phyloP scores from a whole-genome alignment of 1,140 invertebrate genomes.

The Drosophila sp. region DNA sequence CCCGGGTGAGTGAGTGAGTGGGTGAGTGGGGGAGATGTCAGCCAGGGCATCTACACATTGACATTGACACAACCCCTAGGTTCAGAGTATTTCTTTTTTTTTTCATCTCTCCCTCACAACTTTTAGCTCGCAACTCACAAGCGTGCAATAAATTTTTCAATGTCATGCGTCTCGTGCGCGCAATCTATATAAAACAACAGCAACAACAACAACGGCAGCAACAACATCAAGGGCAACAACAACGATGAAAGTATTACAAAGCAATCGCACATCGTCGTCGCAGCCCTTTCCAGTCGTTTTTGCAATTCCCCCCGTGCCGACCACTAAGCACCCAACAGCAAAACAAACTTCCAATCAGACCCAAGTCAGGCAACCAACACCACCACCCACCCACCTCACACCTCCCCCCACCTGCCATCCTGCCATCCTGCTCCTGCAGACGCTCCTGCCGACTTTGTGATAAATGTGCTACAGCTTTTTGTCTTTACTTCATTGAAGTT shows the following conservation, averaged over 20 bases:
- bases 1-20: neutral
- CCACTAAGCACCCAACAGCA: conserved; percentile 77
- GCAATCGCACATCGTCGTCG: conserved; percentile 23
- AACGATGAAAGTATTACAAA: conserved; percentile 14
- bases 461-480: conserved; percentile 81
- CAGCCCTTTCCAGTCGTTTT: conserved; percentile 20
- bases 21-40: conserved; percentile 19
- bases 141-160: conserved; percentile 82
- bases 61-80: conserved; percentile 77
- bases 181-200: conserved; percentile 68
- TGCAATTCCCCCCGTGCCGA: conserved; percentile 34
- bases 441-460: conserved; percentile 70
- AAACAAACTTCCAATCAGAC: conserved; percentile 79
- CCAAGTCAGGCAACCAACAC: conserved; percentile 49
- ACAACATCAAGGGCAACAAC: conserved; percentile 20
- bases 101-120: conserved; percentile 7
- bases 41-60: conserved; percentile 36
- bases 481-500: conserved; percentile 80
- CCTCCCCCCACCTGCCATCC: conserved; percentile 18
- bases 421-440: conserved; percentile 2
- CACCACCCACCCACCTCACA: conserved; percentile 33
- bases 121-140: conserved; percentile 68
- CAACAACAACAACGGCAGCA: conserved; percentile 36
- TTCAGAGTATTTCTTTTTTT: conserved; percentile 4
- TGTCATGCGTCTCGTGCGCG: conserved; percentile 72